Evolutionary conservation across 23 tunicate species (phyloP), one percentile per base, ranked within the genome.

Genomic region (Ciona savignyi): DNA sequence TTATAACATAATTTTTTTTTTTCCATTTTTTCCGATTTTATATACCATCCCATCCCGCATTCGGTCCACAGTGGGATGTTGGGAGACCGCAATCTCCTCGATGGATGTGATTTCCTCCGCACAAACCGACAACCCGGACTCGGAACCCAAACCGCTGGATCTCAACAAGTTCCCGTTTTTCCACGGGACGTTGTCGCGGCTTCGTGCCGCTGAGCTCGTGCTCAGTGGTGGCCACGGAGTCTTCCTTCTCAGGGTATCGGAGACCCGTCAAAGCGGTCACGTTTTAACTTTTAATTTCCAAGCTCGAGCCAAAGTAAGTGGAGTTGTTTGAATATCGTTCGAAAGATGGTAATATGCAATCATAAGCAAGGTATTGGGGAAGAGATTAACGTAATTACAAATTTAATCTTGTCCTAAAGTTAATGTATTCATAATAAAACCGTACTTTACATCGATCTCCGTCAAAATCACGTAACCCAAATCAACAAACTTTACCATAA

Each of bases 261-360:
- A 87, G 42, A 87, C 95, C 25, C 33, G 86, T 30, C 75, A 76
- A 0, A 42, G 82, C 24, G 81, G 86, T 56, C 84, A 74, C 62
- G 95, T 87, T 34, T 65, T 87, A 0, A 82, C 95, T 1, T 87
- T 87, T 69, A 87, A 87, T 35, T 76, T 87, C 24, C 85, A 87
- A 56, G 79, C 76, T 32, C 76, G 85, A 1, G 95, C 86, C 22
- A 87, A 87, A 82, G 95, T 87, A n/a, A 62, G 81, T 61, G 60
- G 62, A 23, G 29, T 65, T 0, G 24, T 30, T 69, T 9, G n/a
- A n/a, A n/a, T n/a, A n/a, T n/a, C n/a, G n/a, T n/a, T n/a, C n/a
- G n/a, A n/a, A n/a, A n/a, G n/a, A n/a, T n/a, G n/a, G n/a, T n/a
- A n/a, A n/a, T n/a, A n/a, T n/a, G n/a, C n/a, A n/a, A n/a, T n/a